A percentile compares a stretch with the other conserved stretches of the same genome.
phyloP scores from a whole-genome alignment of 2,888 invertebrate genomes.

The Dryadula phaetusa region DNA sequence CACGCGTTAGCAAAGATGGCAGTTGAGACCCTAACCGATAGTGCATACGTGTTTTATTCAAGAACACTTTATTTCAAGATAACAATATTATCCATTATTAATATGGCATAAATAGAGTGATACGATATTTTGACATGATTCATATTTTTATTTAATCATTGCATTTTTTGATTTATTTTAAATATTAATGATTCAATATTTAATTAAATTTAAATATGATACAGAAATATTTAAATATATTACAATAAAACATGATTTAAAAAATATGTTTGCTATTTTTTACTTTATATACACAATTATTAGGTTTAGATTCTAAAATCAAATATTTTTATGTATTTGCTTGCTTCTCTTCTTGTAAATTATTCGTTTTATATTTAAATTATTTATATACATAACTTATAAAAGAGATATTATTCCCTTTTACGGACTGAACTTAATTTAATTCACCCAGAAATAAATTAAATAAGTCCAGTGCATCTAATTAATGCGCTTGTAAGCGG shows the following conservation, averaged over 20 bases:
- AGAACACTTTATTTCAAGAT: conserved; percentile 46
- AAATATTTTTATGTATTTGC: no score
- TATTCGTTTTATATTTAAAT: no score
- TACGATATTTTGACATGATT: not conserved
- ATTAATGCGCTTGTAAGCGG: conserved; percentile 39
- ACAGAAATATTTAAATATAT: no score
- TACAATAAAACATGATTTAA: no score
- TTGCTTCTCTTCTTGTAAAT: no score
- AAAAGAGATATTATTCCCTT: not conserved
- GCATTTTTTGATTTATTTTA: not conserved
- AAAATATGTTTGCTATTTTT: no score
- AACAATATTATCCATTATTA: conserved; percentile 41
- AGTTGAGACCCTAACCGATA: conserved; percentile 55
- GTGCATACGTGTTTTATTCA: conserved; percentile 60
- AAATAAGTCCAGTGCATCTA: conserved; percentile 27
- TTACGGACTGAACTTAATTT: no score
- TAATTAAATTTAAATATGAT: no score
- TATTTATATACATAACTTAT: no score
- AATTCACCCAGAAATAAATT: conserved; percentile 16
- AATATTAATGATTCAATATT: no score
- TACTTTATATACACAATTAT: no score
- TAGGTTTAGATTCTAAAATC: no score
- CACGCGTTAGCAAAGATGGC: conserved; percentile 57
- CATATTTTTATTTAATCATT: not conserved
- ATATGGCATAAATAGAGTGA: conserved; percentile 35